Base-by-base conservation (phyloP, 2,113 vertebrate genomes). In the Clarias macrocephalus region DNA sequence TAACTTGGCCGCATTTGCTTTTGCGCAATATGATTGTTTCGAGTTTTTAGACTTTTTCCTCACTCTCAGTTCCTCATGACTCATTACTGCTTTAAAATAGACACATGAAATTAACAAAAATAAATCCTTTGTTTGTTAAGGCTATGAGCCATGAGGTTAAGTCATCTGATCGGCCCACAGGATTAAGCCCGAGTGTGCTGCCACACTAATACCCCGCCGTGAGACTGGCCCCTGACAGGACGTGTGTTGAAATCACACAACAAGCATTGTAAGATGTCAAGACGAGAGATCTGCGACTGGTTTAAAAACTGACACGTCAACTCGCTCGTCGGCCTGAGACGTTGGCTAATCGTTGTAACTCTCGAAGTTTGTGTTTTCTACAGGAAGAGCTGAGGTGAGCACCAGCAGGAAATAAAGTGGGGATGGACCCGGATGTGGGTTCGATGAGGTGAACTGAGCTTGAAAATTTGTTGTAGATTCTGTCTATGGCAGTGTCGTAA, bases 371-470 rank as follows among this genome's bases (percentile, higher is more conserved):
- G 10, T 83, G 12, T 30, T 21, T 56, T n/a, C 87, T 63, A 93
- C 93, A 94, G 94, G 92, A 95, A 95, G 90, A 90, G 89, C 91
- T 68, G 85, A 93, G 91, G 83, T 90, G 73, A 91, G 91, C 91
- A 92, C 91, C 91, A 93, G 93, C 63, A 83, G 88, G 94, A 95
- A 94, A 91, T 92, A 93, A 91, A 93, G 91, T 90, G 87, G 88
- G 82, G 68, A 92, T 85, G 87, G 83, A 93, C 85, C 89, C 92
- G 93, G 93, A 94, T 94, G 94, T 89, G 88, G 91, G 91, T 92
- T 93, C 77, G 86, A 37, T 89, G 92, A 92, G 77, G 42, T 79
- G 88, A 89, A 86, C 73, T 88, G 86, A 90, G 88, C 66, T 25
- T 65, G 65, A 59, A 60, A 28, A 60, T 18, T 80, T 80, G 57